Base-by-base conservation (phyloP, 2,888 invertebrate species). In the Sipunculus nudus region DNA sequence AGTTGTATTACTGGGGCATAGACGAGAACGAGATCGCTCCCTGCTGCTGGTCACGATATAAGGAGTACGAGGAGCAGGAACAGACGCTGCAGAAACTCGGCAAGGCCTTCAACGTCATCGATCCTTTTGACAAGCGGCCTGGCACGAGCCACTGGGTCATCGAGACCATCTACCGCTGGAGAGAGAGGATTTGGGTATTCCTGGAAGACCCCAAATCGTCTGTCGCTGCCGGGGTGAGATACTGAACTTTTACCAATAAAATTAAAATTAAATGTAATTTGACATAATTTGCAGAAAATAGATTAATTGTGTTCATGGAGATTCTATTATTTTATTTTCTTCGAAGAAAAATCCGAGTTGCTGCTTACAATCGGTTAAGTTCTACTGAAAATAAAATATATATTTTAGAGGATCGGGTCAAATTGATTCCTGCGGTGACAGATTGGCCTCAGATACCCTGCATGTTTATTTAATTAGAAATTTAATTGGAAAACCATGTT, bases 1-100 rank as follows among this genome's bases (percentile, higher is more conserved):
- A 76, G 57, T 46, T 76, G 8, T 53, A 56, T 32, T 75, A 58
- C 57, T 76, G 76, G 76, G 71, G 63, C 2, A 61, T 76, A 1
- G 58, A 65, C 13, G 66, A 67, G 25, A 59, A 61, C 6, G 54
- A 59, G 8, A 63, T 75, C 25, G 59, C 71, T 0, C 65, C 65
- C 25, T 76, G 76, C 49, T 76, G 76, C 53, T 63, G 71, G 53
- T 50, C 49, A 40, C 39, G 40, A 23, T 57, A 57, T 43, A 32
- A 46, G 13, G 57, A 49, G 26, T 57, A 48, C 31, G 25, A 39
- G 21, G 57, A 57, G 35, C 57, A 57, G 31, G 57, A 57, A 35
- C 41, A 57, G 8, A 57, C 57, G n/a, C 41, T 57, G 16, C 23
- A 57, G 4, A 49, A 32, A 10, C 40, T 57, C 5, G 50, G 57